Base-by-base conservation (phyloP, 2,113 vertebrate genomes). In the Pedetes capensis region DNA sequence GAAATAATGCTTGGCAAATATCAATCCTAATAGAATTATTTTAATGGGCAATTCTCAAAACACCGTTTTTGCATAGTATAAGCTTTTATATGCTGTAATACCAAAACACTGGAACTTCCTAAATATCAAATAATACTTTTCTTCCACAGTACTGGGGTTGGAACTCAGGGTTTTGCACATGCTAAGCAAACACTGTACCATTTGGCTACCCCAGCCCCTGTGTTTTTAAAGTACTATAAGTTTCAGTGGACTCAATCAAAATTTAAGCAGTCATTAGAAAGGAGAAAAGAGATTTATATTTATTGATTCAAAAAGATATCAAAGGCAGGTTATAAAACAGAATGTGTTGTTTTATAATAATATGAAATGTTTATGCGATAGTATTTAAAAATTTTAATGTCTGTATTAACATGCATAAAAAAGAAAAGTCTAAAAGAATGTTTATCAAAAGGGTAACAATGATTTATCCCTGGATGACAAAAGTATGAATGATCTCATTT, bases 241-340 rank as follows among this genome's bases (percentile, higher is more conserved):
- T 39, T 84, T 79, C 57, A 68, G n/a, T 22, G 85, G 20, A 93
- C 47, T 76, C 29, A 87, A 81, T 91, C 57, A 91, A 96, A 96
- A 81, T 44, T 44, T 61, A 94, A 32, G 2, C 39, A 81, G 61
- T n/a, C 42, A 76, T 79, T 80, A 61, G 72, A 89, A 92, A 90
- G 34, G 49, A 87, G 0, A 71, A 0, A 61, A 17, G 27, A 78
- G 29, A 88, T 91, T 76, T 55, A 91, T 12, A 85, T 37, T 66
- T 55, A 76, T 5, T 66, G 25, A 85, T 57, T 85, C 34, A 7
- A 72, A 79, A 89, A 78, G 6, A 72, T 23, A 93, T 16, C n/a
- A 32, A 87, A 82, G 22, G 68, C 25, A 88, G 55, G n/a, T 47
- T 85, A 74, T 20, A 86, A 88, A 94, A 47, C 29, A 93, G 27